phyloP scores from a whole-genome alignment of 2,888 invertebrate genomes.

The Kryphioiulus occultus region DNA sequence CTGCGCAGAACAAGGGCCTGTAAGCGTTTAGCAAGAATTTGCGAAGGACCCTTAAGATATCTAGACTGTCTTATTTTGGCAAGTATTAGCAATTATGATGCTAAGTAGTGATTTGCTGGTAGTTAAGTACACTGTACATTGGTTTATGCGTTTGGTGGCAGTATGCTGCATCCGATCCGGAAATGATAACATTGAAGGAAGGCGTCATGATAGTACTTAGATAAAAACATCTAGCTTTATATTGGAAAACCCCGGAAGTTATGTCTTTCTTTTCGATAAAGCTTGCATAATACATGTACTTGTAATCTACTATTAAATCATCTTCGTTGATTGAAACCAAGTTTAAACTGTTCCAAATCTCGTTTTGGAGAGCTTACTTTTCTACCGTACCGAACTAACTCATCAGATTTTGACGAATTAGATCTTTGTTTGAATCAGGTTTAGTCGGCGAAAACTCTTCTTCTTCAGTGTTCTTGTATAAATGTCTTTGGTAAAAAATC shows the following conservation, averaged over 20 bases:
- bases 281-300: no score
- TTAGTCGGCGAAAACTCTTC: no score
- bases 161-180: not conserved
- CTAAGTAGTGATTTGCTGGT: not conserved
- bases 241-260: not conserved
- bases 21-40: not conserved
- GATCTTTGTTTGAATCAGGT: not conserved
- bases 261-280: not conserved
- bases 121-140: not conserved
- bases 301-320: not conserved
- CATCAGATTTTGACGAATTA: not conserved
- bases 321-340: not conserved
- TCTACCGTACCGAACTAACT: not conserved
- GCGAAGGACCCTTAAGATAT: not conserved
- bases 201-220: not conserved
- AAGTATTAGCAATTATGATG: not conserved
- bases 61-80: not conserved
- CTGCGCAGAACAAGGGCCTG: no score
- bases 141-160: conserved; percentile 20
- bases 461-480: no score
- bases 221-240: not conserved
- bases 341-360: no score
- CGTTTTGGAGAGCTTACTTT: not conserved
- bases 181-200: conserved; percentile 19
- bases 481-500: no score